Evolutionary conservation across 2,113 vertebrate species (phyloP).

Genomic region (Onychorhynchus coronatus): DNA sequence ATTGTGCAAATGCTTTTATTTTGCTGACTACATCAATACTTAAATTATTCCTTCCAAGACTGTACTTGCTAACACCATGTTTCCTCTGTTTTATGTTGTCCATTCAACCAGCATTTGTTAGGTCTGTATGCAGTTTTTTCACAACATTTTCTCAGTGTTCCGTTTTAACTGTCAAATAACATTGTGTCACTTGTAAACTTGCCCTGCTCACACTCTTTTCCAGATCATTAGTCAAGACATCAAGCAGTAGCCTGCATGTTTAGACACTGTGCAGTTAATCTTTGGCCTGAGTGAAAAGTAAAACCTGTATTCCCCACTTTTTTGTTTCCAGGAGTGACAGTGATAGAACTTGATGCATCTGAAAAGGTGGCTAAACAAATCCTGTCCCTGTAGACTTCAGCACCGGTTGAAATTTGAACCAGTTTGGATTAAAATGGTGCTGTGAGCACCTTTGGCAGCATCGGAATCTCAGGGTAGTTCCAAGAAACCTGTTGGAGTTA

Average conservation of each 20-base stretch:
- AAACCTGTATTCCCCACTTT: neutral
- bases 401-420: neutral
- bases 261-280: neutral
- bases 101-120: neutral
- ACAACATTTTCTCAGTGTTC: neutral
- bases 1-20: neutral
- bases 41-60: neutral
- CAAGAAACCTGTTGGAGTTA: neutral
- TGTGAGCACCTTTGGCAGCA: neutral
- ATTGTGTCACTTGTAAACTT: neutral
- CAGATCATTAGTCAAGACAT: neutral
- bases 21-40: neutral
- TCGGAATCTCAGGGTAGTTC: neutral
- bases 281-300: neutral
- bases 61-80: neutral
- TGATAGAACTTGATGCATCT: neutral
- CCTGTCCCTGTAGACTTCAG: neutral
- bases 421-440: neutral
- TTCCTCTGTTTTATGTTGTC: neutral
- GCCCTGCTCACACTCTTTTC: neutral
- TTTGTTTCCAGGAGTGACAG: neutral
- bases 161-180: constrained; percentile 23
- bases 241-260: neutral
- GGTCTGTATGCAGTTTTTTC: neutral
- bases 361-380: neutral